Evolutionary conservation across 37 sponge, comb jelly and placozoan species (phyloP), one percentile per base, ranked within the genome.

Genomic region (Axinella damicornis): DNA sequence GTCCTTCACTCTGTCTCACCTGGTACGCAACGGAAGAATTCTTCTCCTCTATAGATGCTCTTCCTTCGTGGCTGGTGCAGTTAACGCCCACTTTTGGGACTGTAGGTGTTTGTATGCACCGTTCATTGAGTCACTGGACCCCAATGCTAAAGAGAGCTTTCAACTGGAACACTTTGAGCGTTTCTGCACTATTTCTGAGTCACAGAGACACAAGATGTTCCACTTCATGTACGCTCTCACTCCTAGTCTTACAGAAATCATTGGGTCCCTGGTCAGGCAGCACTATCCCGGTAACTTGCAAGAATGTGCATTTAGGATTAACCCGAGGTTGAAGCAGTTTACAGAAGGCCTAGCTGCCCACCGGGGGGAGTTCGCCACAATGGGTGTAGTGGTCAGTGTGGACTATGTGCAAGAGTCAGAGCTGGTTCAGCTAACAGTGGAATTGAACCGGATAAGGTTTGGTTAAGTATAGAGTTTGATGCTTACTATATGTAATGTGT

Each of bases 161-260:
- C 75, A 74, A 30, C 40, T 74, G 6, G 58, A 74, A 46, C 28
- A 74, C 21, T 74, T 74, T 28, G 30, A 25, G 33, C 16, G 13
- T 19, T 74, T 74, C 34, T 30, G 32, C 12, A 39, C 56, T 13
- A 22, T 11, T 41, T 41, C 5, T 22, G 22, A 71, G 11, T 22
- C n/a, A 41, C 25, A 18, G 21, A 46, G 41, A 19, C 27, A 28
- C 11, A 56, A 56, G n/a, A 53, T 74, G 18, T 74, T 74, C 58
- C 75, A 74, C 53, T 74, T 74, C 17, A 74, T 74, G 75, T 74
- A 74, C 55, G 75, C 75, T 11, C 75, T 74, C 57, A 74, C 75
- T 74, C 75, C 75, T 21, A 6, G 46, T 17, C 33, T 74, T n/a
- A 21, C 57, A 55, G 58, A 30, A 19, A 74, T 74, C 28, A 1